Evolutionary conservation across 1,140 invertebrate genomes (phyloP), one percentile per base, ranked within the genome.

Genomic region (Drosophila mayri): DNA sequence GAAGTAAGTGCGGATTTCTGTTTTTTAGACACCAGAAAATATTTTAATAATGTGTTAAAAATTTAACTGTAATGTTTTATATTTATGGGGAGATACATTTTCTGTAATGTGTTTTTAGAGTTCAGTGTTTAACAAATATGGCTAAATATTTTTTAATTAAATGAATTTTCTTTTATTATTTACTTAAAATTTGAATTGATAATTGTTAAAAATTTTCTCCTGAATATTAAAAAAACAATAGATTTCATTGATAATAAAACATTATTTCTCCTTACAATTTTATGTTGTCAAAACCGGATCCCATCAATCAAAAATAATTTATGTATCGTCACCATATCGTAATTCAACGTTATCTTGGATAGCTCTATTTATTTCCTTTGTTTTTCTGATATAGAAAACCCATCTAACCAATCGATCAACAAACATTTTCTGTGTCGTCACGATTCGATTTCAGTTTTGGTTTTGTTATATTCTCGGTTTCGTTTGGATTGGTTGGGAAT

Each of bases 391-490:
- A 55, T 38, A 55, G 25, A 35, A 32, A 52, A n/a, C 2, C 16
- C 28, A n/a, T n/a, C 18, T n/a, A 54, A n/a, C 1, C 16, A 16
- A 25, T 52, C 18, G 52, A 55, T 55, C 52, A 55, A 55, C 25
- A 58, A 38, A 40, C 32, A 14, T 18, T 71, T 14, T 43, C 10
- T 43, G 62, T 38, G 41, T 40, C 32, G 28, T 38, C 57, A n/a
- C 59, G 37, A 18, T 70, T 46, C 25, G 30, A 40, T 49, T 40
- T 25, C 70, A 20, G 11, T 55, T 49, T 74, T 43, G 18, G 28
- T 38, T 16, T 57, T 57, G 25, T 50, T 67, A 49, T 76, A 41
- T 74, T 74, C 70, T 74, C 70, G 20, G 14, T 55, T 74, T 74
- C 67, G 37, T 72, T 55, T 22, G 20, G 18, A 16, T 11, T 55